Base-by-base conservation (phyloP, 37 sponge, comb jelly and placozoan genomes). In the Agelas oroides region DNA sequence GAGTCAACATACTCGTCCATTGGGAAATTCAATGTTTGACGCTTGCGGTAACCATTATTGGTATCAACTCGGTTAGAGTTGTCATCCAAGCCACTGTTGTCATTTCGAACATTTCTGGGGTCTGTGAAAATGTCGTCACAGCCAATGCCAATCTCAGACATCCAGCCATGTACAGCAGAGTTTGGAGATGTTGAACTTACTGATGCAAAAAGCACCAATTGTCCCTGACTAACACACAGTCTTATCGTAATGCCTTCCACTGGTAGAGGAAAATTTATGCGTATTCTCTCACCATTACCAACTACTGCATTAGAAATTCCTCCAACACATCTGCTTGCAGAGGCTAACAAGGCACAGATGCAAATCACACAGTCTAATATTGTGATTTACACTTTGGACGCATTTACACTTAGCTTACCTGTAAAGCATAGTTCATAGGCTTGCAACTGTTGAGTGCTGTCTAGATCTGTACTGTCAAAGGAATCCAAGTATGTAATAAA, bases 381-480 rank as follows among this genome's bases (percentile, higher is more conserved):
- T n/a, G n/a, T n/a, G n/a, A n/a, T n/a, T n/a, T n/a, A n/a, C n/a
- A n/a, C n/a, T n/a, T n/a, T n/a, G n/a, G n/a, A n/a, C n/a, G n/a
- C n/a, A n/a, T n/a, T n/a, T n/a, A n/a, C n/a, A n/a, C n/a, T n/a
- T n/a, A n/a, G n/a, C 46, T 31, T 71, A 71, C 73, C 73, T 71
- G 46, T 71, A 53, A 46, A 71, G 37, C 73, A 71, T 18, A 71
- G 33, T 46, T 41, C 41, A 46, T 71, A 71, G 14, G 73, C 13
- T 21, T 27, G 73, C 17, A 19, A 21, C n/a, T 46, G 23, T 19
- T 25, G 46, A 25, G 53, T 20, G 21, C 18, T 46, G 23, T 38
- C 21, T 20, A 71, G 23, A 5, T 38, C 53, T n/a, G 5, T 15
- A 46, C 46, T 46, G 3, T 60, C 41, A 25, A 77, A 77, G n/a